Percentiles rank a stretch among this genome's conserved stretches.
phyloP scores from a whole-genome alignment of 2,888 invertebrate species.

The Cartodere bifasciata region DNA sequence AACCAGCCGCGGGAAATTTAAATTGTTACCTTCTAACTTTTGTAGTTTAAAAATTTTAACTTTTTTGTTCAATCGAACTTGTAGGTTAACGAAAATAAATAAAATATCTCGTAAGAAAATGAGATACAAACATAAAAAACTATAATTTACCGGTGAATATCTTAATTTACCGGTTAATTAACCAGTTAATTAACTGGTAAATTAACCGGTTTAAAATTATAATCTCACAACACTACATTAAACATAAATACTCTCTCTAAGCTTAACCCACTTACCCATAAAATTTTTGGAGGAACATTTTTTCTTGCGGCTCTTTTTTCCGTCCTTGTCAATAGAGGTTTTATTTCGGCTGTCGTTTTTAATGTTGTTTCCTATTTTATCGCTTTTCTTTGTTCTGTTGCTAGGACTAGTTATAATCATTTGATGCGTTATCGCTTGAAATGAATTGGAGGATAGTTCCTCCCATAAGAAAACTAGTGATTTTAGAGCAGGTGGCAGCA shows the following conservation, averaged over 20 bases:
- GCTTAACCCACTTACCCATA: constrained; percentile 28
- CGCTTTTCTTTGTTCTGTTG: constrained; percentile 23
- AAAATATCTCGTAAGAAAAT: too few relatives aligned
- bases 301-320: constrained; percentile 46
- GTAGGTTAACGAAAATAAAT: too few relatives aligned
- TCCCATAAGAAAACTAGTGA: constrained; percentile 87
- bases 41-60: too few relatives aligned
- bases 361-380: constrained; percentile 18
- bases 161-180: too few relatives aligned
- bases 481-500: constrained; percentile 76
- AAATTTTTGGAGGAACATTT: constrained; percentile 37
- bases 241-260: too few relatives aligned
- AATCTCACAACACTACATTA: too few relatives aligned
- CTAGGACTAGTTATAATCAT: constrained; percentile 45
- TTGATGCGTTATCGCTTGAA: constrained; percentile 53
- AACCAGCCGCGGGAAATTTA: too few relatives aligned
- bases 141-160: too few relatives aligned
- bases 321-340: constrained; percentile 32
- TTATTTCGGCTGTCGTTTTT: constrained; percentile 33
- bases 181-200: too few relatives aligned
- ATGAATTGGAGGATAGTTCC: constrained; percentile 55
- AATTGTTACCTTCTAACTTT: too few relatives aligned
- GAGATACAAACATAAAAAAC: too few relatives aligned
- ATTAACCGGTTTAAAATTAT: constrained; percentile 3
- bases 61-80: too few relatives aligned